These are phyloP conservation scores for Archilochus colubris DNA, from an alignment of 2,113 vertebrate genomes.

Conservation along the genomic window DNA sequence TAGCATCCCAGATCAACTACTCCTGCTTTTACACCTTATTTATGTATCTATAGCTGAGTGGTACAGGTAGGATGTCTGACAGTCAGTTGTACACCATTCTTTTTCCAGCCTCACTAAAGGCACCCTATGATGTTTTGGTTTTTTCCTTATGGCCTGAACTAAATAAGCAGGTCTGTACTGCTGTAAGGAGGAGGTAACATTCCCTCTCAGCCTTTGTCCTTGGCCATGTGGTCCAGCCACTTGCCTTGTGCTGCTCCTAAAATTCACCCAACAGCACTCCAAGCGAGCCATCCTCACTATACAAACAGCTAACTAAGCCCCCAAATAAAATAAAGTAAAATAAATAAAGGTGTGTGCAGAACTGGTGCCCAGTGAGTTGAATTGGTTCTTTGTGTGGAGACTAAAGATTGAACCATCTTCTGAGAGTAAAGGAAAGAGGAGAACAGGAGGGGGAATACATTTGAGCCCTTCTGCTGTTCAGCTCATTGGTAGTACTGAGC, in stretches of 20 bases:
- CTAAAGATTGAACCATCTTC: neutral
- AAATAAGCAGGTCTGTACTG: neutral
- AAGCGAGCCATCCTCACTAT: neutral
- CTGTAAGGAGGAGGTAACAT: neutral
- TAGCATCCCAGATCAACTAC: neutral
- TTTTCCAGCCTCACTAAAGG: neutral
- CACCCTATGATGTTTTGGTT: neutral
- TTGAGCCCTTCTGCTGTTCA: neutral
- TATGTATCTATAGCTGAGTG: neutral
- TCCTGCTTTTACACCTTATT: neutral
- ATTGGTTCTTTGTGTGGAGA: neutral
- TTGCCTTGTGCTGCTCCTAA: neutral
- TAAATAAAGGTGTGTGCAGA: neutral
- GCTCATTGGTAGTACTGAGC: neutral
- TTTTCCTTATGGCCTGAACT: fast-evolving
- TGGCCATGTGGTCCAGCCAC: neutral
- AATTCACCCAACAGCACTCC: neutral
- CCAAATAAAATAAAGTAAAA: neutral
- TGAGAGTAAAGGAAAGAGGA: neutral
- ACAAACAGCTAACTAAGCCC: neutral
- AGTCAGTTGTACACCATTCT: neutral
- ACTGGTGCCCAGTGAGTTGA: neutral
- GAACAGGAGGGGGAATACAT: neutral
- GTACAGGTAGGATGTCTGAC: neutral
- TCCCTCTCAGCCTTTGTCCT: neutral